phyloP scores from a whole-genome alignment of 2,888 invertebrate genomes.

The Crematogaster levior region DNA sequence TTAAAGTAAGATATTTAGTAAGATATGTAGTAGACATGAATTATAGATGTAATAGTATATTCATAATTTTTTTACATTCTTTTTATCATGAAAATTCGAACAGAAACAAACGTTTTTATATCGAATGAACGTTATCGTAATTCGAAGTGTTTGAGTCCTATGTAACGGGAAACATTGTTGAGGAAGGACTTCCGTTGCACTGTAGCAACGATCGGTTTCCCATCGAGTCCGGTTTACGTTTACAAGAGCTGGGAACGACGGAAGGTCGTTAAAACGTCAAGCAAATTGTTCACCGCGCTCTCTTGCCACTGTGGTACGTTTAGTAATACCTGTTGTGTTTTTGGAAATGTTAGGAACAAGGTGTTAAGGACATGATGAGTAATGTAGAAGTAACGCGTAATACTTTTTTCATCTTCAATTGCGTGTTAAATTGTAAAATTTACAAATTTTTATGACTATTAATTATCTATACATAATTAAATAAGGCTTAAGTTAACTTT shows the following conservation, averaged over 20 bases:
- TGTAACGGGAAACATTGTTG: constrained; percentile 59
- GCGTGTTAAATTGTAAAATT: constrained; percentile 3
- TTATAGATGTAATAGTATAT: background rate
- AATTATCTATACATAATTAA: constrained; percentile 16
- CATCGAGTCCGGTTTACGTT: constrained; percentile 68
- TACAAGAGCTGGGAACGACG: constrained; percentile 51
- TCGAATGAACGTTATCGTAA: constrained; percentile 41
- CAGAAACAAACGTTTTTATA: constrained; percentile 11
- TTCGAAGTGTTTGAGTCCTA: constrained; percentile 38
- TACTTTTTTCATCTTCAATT: background rate
- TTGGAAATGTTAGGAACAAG: constrained; percentile 42
- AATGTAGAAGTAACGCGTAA: background rate
- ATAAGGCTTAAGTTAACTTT: background rate
- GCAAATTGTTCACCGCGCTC: constrained; percentile 53
- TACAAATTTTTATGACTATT: background rate
- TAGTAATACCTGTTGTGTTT: constrained; percentile 43
- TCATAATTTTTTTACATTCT: background rate
- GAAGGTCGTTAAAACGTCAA: constrained; percentile 60
- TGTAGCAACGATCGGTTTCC: constrained; percentile 75
- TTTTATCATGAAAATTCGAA: background rate
- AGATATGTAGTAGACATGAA: background rate
- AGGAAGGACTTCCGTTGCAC: constrained; percentile 66
- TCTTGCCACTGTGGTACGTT: constrained; percentile 29
- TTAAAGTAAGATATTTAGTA: background rate
- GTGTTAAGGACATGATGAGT: constrained; percentile 3